phyloP scores from a whole-genome alignment of 2,113 vertebrate species.

The Clarias magur region DNA sequence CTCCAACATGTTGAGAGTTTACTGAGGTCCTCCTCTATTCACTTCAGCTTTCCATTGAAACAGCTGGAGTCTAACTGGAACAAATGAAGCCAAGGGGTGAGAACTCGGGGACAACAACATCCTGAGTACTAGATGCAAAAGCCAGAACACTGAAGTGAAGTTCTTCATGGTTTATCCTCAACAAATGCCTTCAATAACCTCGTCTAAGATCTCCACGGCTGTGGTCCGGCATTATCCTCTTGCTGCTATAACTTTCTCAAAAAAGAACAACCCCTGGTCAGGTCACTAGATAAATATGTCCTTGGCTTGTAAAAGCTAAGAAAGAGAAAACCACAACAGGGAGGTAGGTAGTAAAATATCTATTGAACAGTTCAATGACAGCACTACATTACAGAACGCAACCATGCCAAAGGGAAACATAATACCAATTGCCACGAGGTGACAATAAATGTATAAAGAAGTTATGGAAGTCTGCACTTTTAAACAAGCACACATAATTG shows the following conservation, averaged over 20 bases:
- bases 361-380: slow-evolving; percentile 25
- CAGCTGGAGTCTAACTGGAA: slow-evolving; percentile 55
- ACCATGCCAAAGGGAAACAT: not conserved
- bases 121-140: slow-evolving; percentile 34
- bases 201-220: not conserved
- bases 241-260: not conserved
- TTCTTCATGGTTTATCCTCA: slow-evolving; percentile 9
- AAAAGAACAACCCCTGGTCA: not conserved
- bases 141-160: slow-evolving; percentile 26
- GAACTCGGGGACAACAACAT: slow-evolving; percentile 55
- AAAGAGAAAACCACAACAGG: not conserved
- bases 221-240: not conserved
- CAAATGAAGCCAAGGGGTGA: slow-evolving; percentile 53
- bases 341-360: slow-evolving; percentile 1
- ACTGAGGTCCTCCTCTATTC: not conserved
- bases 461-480: slow-evolving; percentile 46
- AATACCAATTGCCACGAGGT: not conserved
- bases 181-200: slow-evolving; percentile 18
- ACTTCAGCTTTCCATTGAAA: slow-evolving; percentile 42
- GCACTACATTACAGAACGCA: slow-evolving; percentile 10
- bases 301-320: not conserved
- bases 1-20: slow-evolving; percentile 12
- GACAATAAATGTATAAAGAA: slow-evolving; percentile 52
- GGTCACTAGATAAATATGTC: not conserved
- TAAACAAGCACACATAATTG: slow-evolving; percentile 57